phyloP scores from a whole-genome alignment of 2,797 vertebrate species.

The Halcyon smyrnensis region DNA sequence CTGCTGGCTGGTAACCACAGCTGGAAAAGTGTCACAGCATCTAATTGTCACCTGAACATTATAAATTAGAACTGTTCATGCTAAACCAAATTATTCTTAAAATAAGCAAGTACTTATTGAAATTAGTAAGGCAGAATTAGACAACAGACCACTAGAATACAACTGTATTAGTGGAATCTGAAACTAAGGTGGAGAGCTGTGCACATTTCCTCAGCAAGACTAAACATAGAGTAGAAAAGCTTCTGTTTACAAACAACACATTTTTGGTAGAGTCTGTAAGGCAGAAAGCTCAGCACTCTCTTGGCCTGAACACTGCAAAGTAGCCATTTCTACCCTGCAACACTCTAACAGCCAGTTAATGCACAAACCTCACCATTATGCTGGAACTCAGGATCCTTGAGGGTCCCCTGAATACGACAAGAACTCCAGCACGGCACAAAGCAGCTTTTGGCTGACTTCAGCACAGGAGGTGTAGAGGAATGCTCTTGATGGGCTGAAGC shows the following conservation, averaged over 20 bases:
- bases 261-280: background rate
- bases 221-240: background rate
- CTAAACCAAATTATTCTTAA: background rate
- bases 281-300: background rate
- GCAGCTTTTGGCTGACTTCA: background rate
- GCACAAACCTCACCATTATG: conserved; percentile 81
- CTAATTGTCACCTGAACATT: background rate
- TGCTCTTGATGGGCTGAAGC: conserved; percentile 15
- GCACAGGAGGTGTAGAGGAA: background rate
- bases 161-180: background rate
- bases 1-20: background rate
- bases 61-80: background rate
- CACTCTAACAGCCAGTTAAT: background rate
- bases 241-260: background rate
- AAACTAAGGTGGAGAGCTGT: background rate
- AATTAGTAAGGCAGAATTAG: background rate
- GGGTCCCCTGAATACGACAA: conserved; percentile 82
- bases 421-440: conserved; percentile 58
- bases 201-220: background rate
- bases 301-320: background rate
- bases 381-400: conserved; percentile 88
- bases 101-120: background rate
- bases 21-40: background rate
- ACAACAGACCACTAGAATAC: background rate
- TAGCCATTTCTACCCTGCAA: background rate